Percentiles rank a stretch among this genome's conserved stretches.
Conservation (phyloP, 2,888 invertebrate genomes). For the Andrena chrysosceles region DNA sequence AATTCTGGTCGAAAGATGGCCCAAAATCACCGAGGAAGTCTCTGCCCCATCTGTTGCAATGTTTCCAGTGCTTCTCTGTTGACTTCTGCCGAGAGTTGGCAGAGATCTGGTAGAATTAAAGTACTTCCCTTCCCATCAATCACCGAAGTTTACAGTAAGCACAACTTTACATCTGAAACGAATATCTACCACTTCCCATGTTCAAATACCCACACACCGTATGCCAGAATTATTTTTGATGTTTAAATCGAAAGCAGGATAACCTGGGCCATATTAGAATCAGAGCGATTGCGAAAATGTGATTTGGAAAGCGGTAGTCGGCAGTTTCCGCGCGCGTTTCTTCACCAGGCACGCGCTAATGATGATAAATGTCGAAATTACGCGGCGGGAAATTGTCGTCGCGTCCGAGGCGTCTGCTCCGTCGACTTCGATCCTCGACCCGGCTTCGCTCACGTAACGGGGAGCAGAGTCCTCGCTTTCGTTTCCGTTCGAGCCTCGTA, state of each 20-base stretch:
- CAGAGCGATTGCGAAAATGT: slow-evolving; percentile 17
- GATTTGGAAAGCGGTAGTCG: slow-evolving; percentile 32
- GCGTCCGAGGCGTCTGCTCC: background rate
- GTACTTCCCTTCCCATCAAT: no score
- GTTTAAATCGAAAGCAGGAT: background rate
- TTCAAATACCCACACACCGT: no score
- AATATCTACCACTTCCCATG: no score
- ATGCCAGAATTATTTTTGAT: no score
- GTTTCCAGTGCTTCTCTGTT: no score
- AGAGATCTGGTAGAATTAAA: no score
- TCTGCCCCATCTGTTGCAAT: no score
- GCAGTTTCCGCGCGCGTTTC: slow-evolving; percentile 20
- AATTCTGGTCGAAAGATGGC: slow-evolving; percentile 42
- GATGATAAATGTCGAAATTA: slow-evolving; percentile 49
- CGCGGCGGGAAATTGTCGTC: slow-evolving; percentile 24
- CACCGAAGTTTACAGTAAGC: no score
- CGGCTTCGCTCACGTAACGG: slow-evolving; percentile 23
- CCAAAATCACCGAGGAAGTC: slow-evolving; percentile 6
- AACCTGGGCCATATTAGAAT: background rate
- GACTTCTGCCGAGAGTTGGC: no score
- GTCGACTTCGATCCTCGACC: slow-evolving; percentile 25
- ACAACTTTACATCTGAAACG: no score
- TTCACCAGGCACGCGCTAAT: slow-evolving; percentile 35
- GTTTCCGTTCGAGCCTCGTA: slow-evolving; percentile 29
- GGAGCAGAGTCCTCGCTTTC: slow-evolving; percentile 33